Evolutionary conservation across 2,888 invertebrate genomes (phyloP), one percentile per base, ranked within the genome.

Genomic region (Autographa pulchrina): DNA sequence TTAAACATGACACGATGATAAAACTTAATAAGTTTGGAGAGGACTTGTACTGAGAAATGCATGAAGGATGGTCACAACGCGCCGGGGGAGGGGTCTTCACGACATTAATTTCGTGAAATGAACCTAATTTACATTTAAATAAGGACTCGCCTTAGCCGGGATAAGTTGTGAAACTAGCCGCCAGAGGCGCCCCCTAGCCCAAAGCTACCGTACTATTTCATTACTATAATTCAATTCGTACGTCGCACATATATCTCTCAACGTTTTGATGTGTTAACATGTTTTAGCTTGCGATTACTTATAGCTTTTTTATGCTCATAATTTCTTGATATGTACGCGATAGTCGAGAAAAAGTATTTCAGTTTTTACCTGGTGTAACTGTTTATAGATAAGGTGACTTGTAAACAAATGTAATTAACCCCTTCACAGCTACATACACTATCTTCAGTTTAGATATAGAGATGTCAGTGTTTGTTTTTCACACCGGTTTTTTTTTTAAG

Each of bases 91-190:
- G 96, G 94, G 92, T 90, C 95, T 94, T 93, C 91, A 94, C 96
- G 97, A 97, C 97, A 97, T 97, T 97, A 97, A 97, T 97, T 97
- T 97, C 97, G 97, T 97, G 97, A 97, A 97, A 97, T 97, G 97
- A 97, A 97, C 97, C 97, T 98, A 97, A 98, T 98, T 97, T 97
- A 97, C 97, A 97, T 97, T 97, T 97, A 97, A 97, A 97, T 97
- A 97, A 97, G 97, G 97, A 96, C 94, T 95, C 88, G 96, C 96
- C 95, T 96, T 96, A 95, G 95, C 89, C 88, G 92, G 95, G 95
- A 96, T 96, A 96, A 96, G 95, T 96, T 96, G 95, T 89, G 93
- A 94, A 96, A 96, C 96, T 96, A 96, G 94, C 90, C 91, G 92
- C 94, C 94, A 87, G 94, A 92, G 93, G 93, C 95, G 88, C 90